These are phyloP conservation scores for Cariama cristata DNA, from an alignment of 2,113 vertebrate genomes.

Conservation along the genomic window DNA sequence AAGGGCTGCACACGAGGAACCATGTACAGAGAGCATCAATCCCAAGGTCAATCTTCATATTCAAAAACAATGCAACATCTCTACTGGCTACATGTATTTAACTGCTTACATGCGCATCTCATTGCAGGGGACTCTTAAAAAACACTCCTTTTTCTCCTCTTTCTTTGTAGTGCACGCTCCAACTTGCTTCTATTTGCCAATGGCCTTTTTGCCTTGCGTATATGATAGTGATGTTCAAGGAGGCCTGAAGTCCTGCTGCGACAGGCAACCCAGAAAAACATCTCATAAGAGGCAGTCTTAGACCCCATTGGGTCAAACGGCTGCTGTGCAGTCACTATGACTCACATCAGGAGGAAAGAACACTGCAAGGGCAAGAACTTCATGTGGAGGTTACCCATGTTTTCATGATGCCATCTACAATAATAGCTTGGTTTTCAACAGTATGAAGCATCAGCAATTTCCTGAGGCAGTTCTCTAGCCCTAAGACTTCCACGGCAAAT, in stretches of 20 bases:
- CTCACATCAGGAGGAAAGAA: conserved; percentile 37
- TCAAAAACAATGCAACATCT: background rate
- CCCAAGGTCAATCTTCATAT: background rate
- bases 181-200: background rate
- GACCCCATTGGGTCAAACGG: conserved; percentile 3
- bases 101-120: background rate
- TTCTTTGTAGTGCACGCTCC: background rate
- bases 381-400: background rate
- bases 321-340: conserved; percentile 17
- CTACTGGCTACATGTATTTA: background rate
- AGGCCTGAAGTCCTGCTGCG: background rate
- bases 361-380: background rate
- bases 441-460: background rate
- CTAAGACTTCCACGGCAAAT: background rate
- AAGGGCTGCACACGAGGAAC: background rate
- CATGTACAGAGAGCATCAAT: background rate
- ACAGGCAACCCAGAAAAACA: conserved; percentile 43
- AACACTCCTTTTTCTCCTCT: background rate
- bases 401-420: background rate
- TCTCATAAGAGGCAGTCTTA: background rate
- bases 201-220: background rate
- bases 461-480: background rate
- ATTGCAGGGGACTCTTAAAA: background rate
- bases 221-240: conserved; percentile 24
- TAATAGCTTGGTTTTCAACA: conserved; percentile 4